A percentile compares a stretch with the other conserved stretches of the same genome.
Conservation (phyloP, 2,888 invertebrate genomes). For the Patella ulyssiponensis region DNA sequence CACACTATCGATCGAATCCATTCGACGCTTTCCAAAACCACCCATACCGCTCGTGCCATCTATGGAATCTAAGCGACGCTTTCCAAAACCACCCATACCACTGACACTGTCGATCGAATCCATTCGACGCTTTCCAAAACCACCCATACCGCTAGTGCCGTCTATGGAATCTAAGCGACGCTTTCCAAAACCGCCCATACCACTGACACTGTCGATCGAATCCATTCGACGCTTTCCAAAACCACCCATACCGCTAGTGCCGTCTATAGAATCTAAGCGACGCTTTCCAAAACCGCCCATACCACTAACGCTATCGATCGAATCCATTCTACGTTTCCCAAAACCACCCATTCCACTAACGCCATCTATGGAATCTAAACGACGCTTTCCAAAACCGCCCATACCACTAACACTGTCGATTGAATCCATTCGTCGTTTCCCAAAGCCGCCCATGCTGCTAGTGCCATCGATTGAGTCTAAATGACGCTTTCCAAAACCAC, state of each 20-base stretch:
- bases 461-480: not conserved
- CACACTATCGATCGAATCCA: constrained; percentile 1
- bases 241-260: not conserved
- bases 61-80: not conserved
- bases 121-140: not conserved
- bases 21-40: not conserved
- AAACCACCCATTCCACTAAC: not conserved
- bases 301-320: not conserved
- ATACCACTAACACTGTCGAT: not conserved
- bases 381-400: not conserved
- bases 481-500: not conserved
- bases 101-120: not conserved
- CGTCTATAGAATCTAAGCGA: not conserved
- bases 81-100: not conserved
- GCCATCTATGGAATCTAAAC: not conserved
- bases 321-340: not conserved
- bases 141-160: not conserved
- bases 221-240: not conserved
- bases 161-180: not conserved
- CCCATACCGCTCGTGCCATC: not conserved
- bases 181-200: not conserved
- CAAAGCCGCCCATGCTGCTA: not conserved
- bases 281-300: not conserved
- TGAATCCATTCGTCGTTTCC: not conserved
- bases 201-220: not conserved